Conservation (phyloP, 37 sponge, comb jelly and placozoan species). For the Tethya wilhelma region DNA sequence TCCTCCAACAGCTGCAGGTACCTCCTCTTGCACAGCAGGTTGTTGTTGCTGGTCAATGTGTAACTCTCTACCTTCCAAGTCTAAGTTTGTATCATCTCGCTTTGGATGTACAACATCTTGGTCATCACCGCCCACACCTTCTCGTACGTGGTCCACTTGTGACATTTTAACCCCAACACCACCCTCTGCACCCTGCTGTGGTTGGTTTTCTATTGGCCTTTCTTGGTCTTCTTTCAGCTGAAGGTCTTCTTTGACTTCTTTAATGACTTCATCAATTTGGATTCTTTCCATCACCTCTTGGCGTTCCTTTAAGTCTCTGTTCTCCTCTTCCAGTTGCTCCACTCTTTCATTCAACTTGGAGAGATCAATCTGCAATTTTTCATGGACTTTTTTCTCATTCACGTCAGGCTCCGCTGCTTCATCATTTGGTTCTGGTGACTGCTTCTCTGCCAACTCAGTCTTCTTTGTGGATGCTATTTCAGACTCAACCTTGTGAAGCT, state of each 20-base stretch:
- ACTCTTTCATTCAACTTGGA: slow-evolving; percentile 1
- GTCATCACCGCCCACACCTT: no score
- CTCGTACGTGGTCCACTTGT: neutral
- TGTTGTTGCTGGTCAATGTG: neutral
- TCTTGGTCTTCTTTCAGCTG: slow-evolving; percentile 1
- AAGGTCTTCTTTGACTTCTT: neutral
- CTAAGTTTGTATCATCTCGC: neutral
- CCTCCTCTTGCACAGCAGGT: neutral
- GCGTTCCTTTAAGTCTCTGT: slow-evolving; percentile 31
- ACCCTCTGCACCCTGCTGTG: slow-evolving; percentile 2
- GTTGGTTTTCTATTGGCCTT: neutral
- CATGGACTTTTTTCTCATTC: slow-evolving; percentile 8
- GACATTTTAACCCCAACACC: neutral
- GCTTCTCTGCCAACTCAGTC: neutral
- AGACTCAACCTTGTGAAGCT: neutral
- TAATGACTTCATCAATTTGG: slow-evolving; percentile 8
- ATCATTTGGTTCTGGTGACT: neutral
- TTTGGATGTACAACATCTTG: neutral
- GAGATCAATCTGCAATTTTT: slow-evolving; percentile 17
- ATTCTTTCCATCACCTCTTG: slow-evolving; percentile 6
- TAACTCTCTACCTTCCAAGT: neutral
- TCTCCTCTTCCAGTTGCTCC: slow-evolving; percentile 39
- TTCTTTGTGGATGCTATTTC: neutral
- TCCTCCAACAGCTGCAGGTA: neutral
- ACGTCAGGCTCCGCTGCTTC: neutral